These are phyloP conservation scores for Agapornis roseicollis DNA, from an alignment of 2,113 vertebrate species.

Conservation along the genomic window DNA sequence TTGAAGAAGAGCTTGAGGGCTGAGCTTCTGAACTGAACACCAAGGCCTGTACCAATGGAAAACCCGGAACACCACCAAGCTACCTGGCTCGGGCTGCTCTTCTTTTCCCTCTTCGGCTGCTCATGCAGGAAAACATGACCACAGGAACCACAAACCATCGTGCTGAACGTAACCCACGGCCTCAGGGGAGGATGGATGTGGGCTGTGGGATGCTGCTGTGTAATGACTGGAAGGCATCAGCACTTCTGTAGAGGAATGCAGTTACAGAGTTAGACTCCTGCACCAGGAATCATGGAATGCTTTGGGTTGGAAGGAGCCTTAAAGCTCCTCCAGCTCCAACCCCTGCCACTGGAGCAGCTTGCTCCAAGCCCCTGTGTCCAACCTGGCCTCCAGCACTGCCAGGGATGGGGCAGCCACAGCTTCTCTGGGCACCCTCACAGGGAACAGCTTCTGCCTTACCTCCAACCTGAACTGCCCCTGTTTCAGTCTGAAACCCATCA, in stretches of 20 bases:
- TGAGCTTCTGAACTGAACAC: not conserved
- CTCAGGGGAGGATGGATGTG: not conserved
- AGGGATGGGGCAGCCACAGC: too few relatives aligned
- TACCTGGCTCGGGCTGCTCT: not conserved
- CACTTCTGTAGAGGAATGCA: not conserved
- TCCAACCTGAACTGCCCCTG: not conserved
- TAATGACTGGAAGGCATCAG: not conserved
- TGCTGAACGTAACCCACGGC: accelerated
- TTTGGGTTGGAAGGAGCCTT: not conserved
- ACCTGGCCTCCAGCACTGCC: too few relatives aligned
- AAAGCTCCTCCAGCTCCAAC: not conserved
- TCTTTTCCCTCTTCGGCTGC: not conserved
- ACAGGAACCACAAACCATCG: not conserved
- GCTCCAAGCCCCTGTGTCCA: too few relatives aligned
- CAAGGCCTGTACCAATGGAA: not conserved
- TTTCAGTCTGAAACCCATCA: not conserved
- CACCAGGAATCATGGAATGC: not conserved
- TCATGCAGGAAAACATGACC: not conserved
- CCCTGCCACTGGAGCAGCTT: too few relatives aligned
- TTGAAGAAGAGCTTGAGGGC: not conserved
- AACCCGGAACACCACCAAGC: not conserved
- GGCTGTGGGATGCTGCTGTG: not conserved
- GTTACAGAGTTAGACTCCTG: not conserved
- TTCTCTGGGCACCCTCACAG: not conserved
- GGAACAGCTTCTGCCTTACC: not conserved